Evolutionary conservation across 2,888 invertebrate species (phyloP).

Genomic region (Luperina testacea): DNA sequence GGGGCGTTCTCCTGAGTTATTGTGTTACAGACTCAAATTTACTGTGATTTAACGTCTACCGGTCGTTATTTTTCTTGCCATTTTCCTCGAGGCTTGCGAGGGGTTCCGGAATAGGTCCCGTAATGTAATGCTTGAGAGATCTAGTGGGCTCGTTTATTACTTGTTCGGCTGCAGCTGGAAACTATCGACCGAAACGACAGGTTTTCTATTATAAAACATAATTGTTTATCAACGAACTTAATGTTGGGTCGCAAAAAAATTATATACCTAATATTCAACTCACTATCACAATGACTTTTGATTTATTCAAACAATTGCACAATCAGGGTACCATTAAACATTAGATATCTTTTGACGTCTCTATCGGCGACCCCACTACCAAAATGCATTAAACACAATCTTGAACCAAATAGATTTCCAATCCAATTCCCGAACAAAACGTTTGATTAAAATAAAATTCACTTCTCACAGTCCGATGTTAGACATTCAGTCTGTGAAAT

Average conservation of each 20-base stretch:
- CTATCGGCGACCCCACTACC: not conserved
- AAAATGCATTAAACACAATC: conserved; percentile 54
- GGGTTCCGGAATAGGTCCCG: conserved; percentile 51
- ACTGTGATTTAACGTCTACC: conserved; percentile 85
- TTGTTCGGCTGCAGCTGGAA: conserved; percentile 31
- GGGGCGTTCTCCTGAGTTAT: conserved; percentile 85
- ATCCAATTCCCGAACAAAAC: conserved; percentile 66
- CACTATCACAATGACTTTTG: not conserved
- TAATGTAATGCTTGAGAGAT: conserved; percentile 58
- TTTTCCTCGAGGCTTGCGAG: conserved; percentile 70
- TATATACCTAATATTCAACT: not conserved
- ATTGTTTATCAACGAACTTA: not conserved
- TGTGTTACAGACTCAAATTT: conserved; percentile 85
- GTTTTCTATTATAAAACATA: not conserved
- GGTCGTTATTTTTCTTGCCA: conserved; percentile 79
- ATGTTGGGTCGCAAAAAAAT: not conserved
- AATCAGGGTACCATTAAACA: conserved; percentile 7
- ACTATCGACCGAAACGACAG: conserved; percentile 13
- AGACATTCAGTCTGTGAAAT: conserved; percentile 78
- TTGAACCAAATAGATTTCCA: conserved; percentile 54
- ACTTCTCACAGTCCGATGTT: conserved; percentile 64
- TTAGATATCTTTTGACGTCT: not conserved
- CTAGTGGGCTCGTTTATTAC: conserved; percentile 47
- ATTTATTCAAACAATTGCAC: conserved; percentile 16
- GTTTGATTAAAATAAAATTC: conserved; percentile 68